A percentile compares a stretch with the other conserved stretches of the same genome.
phyloP scores from a whole-genome alignment of 2,888 invertebrate species.

The Lasioglossum leucozonium region DNA sequence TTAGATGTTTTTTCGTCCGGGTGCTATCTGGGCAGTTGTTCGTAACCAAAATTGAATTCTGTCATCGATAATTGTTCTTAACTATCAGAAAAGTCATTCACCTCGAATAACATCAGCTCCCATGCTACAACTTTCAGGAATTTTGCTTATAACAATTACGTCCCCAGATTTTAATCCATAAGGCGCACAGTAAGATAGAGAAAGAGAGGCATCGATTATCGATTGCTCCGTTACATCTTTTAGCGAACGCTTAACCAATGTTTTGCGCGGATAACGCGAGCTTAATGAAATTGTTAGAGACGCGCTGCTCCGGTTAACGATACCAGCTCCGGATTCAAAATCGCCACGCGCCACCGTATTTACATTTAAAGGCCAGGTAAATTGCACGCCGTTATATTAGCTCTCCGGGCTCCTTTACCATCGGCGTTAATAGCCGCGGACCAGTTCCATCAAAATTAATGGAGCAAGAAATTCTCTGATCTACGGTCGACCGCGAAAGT shows the following conservation, averaged over 20 bases:
- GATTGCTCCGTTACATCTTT: constrained; percentile 47
- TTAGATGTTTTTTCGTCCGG: too few species aligned
- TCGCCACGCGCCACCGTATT: neutral
- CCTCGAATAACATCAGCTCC: neutral
- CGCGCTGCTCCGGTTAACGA: constrained; percentile 26
- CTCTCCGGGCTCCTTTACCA: neutral
- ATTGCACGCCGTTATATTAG: neutral
- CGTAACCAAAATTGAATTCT: too few species aligned
- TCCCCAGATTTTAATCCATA: constrained; percentile 23
- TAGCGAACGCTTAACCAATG: constrained; percentile 64
- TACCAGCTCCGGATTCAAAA: neutral
- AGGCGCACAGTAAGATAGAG: neutral
- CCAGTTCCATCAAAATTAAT: neutral
- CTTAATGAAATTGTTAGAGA: constrained; percentile 40
- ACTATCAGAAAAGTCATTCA: too few species aligned
- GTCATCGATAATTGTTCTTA: too few species aligned
- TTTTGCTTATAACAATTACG: neutral
- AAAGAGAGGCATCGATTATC: constrained; percentile 52
- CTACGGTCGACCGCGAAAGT: neutral
- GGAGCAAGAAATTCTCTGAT: neutral
- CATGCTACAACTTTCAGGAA: neutral
- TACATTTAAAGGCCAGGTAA: neutral
- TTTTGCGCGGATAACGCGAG: constrained; percentile 49
- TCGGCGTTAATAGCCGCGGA: neutral
- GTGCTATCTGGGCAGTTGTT: too few species aligned